A percentile compares a stretch with the other conserved stretches of the same genome.
phyloP scores from a whole-genome alignment of 2,888 invertebrate species.

The Drosophila cracens region DNA sequence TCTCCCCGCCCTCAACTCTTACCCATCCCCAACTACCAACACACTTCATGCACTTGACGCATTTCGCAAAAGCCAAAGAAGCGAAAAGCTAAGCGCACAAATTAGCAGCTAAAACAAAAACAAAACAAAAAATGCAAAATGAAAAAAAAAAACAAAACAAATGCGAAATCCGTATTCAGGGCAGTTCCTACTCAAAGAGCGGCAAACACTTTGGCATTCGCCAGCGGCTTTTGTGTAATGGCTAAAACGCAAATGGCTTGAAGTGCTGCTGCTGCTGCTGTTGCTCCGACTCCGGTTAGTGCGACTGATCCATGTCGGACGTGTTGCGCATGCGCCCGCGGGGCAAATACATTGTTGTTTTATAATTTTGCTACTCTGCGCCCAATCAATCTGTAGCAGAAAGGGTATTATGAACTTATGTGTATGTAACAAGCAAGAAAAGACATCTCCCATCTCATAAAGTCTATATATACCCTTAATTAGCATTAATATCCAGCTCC shows the following conservation, averaged over 20 bases:
- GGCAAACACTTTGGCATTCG: slow-evolving; percentile 76
- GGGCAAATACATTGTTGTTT: slow-evolving; percentile 44
- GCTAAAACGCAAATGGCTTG: slow-evolving; percentile 72
- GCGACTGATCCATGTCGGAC: slow-evolving; percentile 68
- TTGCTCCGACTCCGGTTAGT: slow-evolving; percentile 40
- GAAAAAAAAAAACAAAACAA: slow-evolving; percentile 32
- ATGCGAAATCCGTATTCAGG: slow-evolving; percentile 79
- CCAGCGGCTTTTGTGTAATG: slow-evolving; percentile 72
- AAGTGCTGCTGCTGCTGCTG: slow-evolving; percentile 37
- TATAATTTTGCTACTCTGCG: slow-evolving; percentile 38
- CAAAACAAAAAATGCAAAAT: background rate
- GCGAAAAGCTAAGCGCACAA: slow-evolving; percentile 60
- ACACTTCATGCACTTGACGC: slow-evolving; percentile 50
- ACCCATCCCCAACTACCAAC: background rate
- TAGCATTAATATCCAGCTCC: background rate
- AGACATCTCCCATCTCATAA: background rate
- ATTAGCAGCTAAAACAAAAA: slow-evolving; percentile 59
- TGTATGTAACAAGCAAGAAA: background rate
- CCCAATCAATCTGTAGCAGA: background rate
- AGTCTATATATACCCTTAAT: background rate
- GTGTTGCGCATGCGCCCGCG: slow-evolving; percentile 77
- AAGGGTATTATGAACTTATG: background rate
- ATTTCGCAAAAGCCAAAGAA: slow-evolving; percentile 40
- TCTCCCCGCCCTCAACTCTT: slow-evolving; percentile 3
- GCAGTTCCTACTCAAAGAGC: slow-evolving; percentile 72